Base-by-base conservation (phyloP, 2,113 vertebrate species). In the Sturnira hondurensis region DNA sequence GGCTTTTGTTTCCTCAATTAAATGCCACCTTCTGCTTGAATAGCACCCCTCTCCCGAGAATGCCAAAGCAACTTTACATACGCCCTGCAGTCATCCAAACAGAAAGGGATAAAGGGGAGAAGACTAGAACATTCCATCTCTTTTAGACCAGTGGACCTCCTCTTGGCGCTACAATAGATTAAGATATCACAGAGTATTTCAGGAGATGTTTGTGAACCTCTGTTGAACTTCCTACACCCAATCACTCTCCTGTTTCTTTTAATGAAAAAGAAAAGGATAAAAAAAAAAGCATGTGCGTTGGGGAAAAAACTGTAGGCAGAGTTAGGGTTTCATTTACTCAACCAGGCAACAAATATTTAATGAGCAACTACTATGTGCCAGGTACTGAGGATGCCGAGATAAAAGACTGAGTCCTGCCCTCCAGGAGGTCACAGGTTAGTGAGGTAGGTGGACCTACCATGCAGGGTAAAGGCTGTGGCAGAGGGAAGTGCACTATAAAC, bases 1-100 rank as follows among this genome's bases (percentile, higher is more conserved):
- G 54, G 47, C 61, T 96, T 94, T 87, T 58, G 47, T 47, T 94
- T 96, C 91, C 92, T 95, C 94, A 91, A 77, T 93, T 89, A 92
- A 95, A 86, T 65, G 33, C 54, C 61, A 68, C 38, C 63, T 86
- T 33, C 19, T 96, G 91, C 82, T 74, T 91, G 77, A 91, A 93
- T 76, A 83, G 41, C 33, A 86, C 31, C 92, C 12, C 19, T 92
- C 22, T 93, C 91, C 33, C 3, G 31, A 93, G 82, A 54, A 89
- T n/a, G 54, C 68, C 89, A n/a, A 65, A 80, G 28, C 67, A 74
- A 54, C 61, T 11, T 81, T 52, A 43, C 26, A 19, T 41, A 15
- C 20, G 14, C 33, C 50, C 83, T 45, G 28, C 16, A 24, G n/a
- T 63, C 36, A 12, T 33, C 85, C 31, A 78, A 31, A 94, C 1